Evolutionary conservation across 1,140 invertebrate species (phyloP), one percentile per base, ranked within the genome.

Genomic region (Colletes latitarsis): DNA sequence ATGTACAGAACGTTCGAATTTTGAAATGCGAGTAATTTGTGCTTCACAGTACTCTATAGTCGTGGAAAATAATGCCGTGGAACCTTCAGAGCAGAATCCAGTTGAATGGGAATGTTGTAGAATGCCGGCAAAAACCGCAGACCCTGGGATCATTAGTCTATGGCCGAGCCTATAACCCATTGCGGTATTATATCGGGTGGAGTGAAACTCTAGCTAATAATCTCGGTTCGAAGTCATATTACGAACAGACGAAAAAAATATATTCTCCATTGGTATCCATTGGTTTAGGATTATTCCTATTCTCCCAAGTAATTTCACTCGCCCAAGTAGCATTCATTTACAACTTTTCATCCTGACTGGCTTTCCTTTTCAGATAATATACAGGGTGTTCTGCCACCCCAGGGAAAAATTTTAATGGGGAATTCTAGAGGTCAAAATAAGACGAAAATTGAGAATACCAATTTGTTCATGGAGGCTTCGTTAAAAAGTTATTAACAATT

Each of bases 61-160:
- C 30, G 30, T 80, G 82, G 80, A 88, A 90, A 90, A 88, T 89
- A 90, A 90, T 88, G 84, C 88, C 68, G 83, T 58, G 77, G 84
- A 89, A 83, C 78, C 86, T 86, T 84, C 83, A 79, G 73, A 85
- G 82, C 82, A 89, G 90, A 87, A 91, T 92, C 89, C 90, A 92
- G 91, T 89, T 90, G 90, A 93, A 93, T 92, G 92, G 88, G 92
- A 93, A 93, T 93, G 92, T 90, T 92, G 92, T 93, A 93, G 92
- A 93, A 93, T 93, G 92, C 83, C 89, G 89, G 88, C 92, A 93
- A 93, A 93, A 93, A 93, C 91, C 91, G 84, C 91, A 93, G 91
- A 77, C 90, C 89, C 88, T 83, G 88, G 86, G 90, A 93, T 93
- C 92, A 93, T 93, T 93, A 93, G 92, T 93, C 92, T 92, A 92